phyloP scores from a whole-genome alignment of 2,113 vertebrate genomes.

The Bubo bubo region DNA sequence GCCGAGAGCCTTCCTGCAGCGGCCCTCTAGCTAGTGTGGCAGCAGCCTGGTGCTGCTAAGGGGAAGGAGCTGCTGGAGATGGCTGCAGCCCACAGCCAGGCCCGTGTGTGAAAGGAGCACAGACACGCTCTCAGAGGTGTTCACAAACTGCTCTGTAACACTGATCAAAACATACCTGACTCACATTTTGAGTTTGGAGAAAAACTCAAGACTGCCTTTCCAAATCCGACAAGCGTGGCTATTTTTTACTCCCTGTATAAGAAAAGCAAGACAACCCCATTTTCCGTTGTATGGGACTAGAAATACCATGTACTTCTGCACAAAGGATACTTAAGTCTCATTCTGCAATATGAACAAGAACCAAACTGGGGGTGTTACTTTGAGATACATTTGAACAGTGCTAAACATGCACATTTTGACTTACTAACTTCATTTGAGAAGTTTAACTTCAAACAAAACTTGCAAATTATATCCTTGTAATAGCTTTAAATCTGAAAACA shows the following conservation, averaged over 20 bases:
- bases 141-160: background rate
- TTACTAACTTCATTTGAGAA: background rate
- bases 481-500: background rate
- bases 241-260: background rate
- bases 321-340: background rate
- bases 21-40: background rate
- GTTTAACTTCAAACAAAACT: background rate
- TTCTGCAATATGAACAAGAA: background rate
- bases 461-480: background rate
- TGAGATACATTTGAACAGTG: background rate
- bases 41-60: background rate
- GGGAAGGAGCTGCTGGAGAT: background rate
- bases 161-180: too few species aligned
- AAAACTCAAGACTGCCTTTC: background rate
- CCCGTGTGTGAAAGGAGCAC: background rate
- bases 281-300: background rate
- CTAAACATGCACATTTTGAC: background rate
- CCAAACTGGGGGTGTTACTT: rapidly evolving
- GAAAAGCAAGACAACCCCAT: background rate
- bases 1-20: too few species aligned
- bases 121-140: background rate
- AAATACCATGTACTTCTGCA: background rate
- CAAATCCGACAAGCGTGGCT: background rate
- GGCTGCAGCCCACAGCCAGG: background rate
- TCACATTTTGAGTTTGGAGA: background rate